Evolutionary conservation across 2,113 vertebrate genomes (phyloP), one percentile per base, ranked within the genome.

Genomic region (Chaetodon auriga): DNA sequence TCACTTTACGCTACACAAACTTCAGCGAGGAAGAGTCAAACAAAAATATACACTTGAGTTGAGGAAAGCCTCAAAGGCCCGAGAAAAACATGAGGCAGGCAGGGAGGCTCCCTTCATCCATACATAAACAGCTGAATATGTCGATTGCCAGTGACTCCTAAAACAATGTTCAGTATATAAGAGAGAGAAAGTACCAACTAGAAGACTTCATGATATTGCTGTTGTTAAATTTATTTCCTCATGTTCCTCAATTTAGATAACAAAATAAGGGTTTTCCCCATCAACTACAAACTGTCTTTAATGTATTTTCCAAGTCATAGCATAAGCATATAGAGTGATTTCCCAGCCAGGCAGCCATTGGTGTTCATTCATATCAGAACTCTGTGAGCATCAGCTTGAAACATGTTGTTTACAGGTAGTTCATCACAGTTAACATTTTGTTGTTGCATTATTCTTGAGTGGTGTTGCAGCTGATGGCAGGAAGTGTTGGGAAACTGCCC

Each of bases 1-100:
- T 66, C 11, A 19, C 51, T 64, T 36, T 2, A 49, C 9, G 1
- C n/a, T 25, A 48, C 75, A 38, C 57, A 78, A 78, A 78, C 63
- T 81, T 63, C 25, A 70, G 53, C 49, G 16, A 53, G 3, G 25
- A 54, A 21, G 81, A 38, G 25, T 14, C 5, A 0, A 51, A 43
- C 48, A 57, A 43, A 21, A 60, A 62, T 25, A 69, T 1, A 45
- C 58, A 51, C 53, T 21, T 45, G 18, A 21, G 46, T 23, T 12
- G 45, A 38, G 23, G 9, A 11, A 58, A 25, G 35, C 18, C 30
- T 41, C 0, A 38, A 48, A 65, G 64, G n/a, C 41, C 71, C 49
- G 25, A 68, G 9, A 3, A 10, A 55, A 57, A 9, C 2, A 2
- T n/a, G 38, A 30, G 30, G 30, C 30, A 30, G 30, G 30, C 30